These are phyloP conservation scores for Papilio glaucus DNA, from an alignment of 1,140 invertebrate species.

Conservation along the genomic window DNA sequence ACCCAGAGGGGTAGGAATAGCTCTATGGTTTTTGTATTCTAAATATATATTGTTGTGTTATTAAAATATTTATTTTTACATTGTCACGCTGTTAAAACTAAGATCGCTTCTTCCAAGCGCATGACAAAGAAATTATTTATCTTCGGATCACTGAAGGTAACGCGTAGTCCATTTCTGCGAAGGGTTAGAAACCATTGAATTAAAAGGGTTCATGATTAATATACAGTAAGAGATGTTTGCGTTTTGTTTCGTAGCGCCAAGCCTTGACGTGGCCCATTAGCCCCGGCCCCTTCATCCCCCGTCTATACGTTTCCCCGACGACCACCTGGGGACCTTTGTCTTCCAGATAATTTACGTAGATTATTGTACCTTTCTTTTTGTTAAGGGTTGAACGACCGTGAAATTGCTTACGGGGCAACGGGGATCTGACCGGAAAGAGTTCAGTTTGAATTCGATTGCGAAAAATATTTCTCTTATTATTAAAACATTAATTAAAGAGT, in stretches of 20 bases:
- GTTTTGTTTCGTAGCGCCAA: slow-evolving; percentile 23
- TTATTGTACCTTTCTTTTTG: slow-evolving; percentile 27
- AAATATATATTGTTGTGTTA: too few relatives aligned
- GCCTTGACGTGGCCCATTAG: slow-evolving; percentile 19
- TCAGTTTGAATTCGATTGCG: neutral
- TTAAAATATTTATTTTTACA: too few relatives aligned
- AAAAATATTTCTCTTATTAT: neutral
- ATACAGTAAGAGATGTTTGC: slow-evolving; percentile 20
- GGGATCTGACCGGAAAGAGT: neutral
- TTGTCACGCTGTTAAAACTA: too few relatives aligned
- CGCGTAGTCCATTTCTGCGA: neutral
- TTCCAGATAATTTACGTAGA: slow-evolving; percentile 30
- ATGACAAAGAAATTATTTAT: neutral
- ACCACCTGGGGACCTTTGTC: slow-evolving; percentile 33
- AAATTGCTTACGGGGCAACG: slow-evolving; percentile 11
- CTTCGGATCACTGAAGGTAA: neutral
- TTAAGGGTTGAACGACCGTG: slow-evolving; percentile 22
- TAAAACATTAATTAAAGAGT: neutral
- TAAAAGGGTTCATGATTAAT: slow-evolving; percentile 30
- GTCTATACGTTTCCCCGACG: neutral
- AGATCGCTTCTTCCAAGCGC: neutral
- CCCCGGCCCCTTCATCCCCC: neutral
- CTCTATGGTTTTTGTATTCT: too few relatives aligned
- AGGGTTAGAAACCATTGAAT: slow-evolving; percentile 13
- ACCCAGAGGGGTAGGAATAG: too few relatives aligned